Evolutionary conservation across 2,888 invertebrate genomes (phyloP).

Genomic region (Melikaiella ostensackeni): DNA sequence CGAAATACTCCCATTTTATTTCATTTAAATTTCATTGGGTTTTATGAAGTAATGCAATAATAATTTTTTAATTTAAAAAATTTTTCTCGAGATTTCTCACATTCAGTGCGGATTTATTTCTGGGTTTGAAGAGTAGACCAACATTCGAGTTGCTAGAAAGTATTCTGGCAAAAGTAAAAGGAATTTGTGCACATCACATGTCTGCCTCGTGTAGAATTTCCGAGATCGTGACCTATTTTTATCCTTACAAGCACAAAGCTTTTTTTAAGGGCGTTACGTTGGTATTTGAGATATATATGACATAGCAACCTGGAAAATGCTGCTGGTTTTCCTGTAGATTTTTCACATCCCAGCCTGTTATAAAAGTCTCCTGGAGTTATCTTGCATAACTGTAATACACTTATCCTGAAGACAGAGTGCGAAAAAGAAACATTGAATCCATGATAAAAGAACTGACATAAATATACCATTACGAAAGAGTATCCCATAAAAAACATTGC

Average conservation of each 20-base stretch:
- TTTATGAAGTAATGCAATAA: no score
- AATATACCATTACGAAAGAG: neutral
- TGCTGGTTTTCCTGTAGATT: neutral
- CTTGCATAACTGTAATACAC: slow-evolving; percentile 4
- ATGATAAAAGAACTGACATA: neutral
- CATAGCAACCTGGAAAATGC: neutral
- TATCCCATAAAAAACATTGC: neutral
- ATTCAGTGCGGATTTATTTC: no score
- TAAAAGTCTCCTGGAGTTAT: neutral
- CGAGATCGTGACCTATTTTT: slow-evolving; percentile 3
- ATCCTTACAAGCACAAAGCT: neutral
- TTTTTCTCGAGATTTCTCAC: no score
- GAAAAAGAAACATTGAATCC: slow-evolving; percentile 3
- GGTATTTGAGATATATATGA: neutral
- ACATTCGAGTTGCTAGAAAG: no score
- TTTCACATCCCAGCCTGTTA: neutral
- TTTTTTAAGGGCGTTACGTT: neutral
- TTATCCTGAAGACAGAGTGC: neutral
- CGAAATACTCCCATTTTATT: no score
- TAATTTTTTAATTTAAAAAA: no score
- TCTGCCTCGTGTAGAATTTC: neutral
- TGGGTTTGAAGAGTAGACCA: no score
- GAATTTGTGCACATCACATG: no score
- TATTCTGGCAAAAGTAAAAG: no score
- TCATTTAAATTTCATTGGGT: no score